Base-by-base conservation (phyloP, 2,888 invertebrate species). In the Hirtodrosophila cameraria region DNA sequence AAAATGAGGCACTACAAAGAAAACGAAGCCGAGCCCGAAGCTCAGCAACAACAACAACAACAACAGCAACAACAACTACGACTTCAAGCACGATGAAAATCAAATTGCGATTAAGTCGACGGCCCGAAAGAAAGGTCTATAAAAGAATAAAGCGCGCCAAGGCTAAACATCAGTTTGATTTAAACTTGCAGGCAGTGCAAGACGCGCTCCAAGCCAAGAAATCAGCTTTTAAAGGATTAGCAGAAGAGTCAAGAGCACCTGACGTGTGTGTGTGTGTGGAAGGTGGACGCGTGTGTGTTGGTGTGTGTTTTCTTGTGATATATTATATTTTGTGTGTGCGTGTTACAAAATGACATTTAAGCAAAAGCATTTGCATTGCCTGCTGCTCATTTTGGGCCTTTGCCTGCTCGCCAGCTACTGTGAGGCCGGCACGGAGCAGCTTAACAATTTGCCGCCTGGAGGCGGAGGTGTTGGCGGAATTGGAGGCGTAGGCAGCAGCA, bases 121-220 rank as follows among this genome's bases (percentile, higher is more conserved):
- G 64, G 49, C 27, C 61, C 30, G 55, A 61, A 74, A 80, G 85
- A 85, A 88, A 84, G 86, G 88, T 90, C 89, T 90, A 90, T 90
- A 90, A 89, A 90, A 90, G 90, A 89, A 90, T 89, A 86, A 86
- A 77, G 89, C 84, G 74, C 78, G 82, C 84, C 85, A 87, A 84
- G 81, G 74, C 78, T 70, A 58, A 75, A 78, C 90, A 91, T 92
- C 93, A 93, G 93, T 93, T 91, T 80, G 87, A 92, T 91, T 92
- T 90, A 91, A 91, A 91, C 88, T 89, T 91, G 90, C 91, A 83
- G 86, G 79, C 80, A 64, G 71, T 58, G 73, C 69, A 60, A 59
- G 46, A 64, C 70, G 73, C 53, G 79, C 64, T 57, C 28, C 61
- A 45, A 53, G 39, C 31, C 23, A 30, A 6, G 39, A 65, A 33